Conservation (phyloP, 2,113 vertebrate genomes). For the Macrotus californicus region DNA sequence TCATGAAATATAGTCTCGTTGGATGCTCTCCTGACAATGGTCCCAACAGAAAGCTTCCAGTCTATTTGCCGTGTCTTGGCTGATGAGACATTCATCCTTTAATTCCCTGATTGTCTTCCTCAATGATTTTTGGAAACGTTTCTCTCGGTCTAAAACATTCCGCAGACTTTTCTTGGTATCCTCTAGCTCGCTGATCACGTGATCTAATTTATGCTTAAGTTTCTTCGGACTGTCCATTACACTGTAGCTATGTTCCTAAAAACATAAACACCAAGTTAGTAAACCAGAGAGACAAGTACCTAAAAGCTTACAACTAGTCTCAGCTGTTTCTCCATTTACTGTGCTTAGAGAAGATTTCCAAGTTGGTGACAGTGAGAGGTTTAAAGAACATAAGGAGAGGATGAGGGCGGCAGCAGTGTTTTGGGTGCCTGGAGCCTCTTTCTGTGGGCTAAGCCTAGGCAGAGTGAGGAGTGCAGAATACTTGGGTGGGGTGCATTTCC, state of each 20-base stretch:
- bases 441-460: not conserved
- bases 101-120: slow-evolving; percentile 65
- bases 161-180: slow-evolving; percentile 64
- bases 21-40: slow-evolving; percentile 26
- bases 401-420: not conserved
- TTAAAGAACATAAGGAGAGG: not conserved
- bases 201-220: slow-evolving; percentile 70
- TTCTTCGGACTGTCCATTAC: slow-evolving; percentile 74
- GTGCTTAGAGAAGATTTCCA: not conserved
- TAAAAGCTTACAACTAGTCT: not conserved
- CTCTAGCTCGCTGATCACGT: slow-evolving; percentile 70
- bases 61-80: slow-evolving; percentile 67
- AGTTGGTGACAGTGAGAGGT: not conserved
- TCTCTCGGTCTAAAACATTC: slow-evolving; percentile 66
- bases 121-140: slow-evolving; percentile 61
- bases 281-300: not conserved
- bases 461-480: not conserved
- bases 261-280: slow-evolving; percentile 53
- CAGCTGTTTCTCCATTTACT: not conserved
- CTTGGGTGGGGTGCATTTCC: not conserved
- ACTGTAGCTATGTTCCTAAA: slow-evolving; percentile 75
- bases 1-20: slow-evolving; percentile 13
- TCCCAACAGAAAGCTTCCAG: slow-evolving; percentile 63
- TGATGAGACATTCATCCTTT: slow-evolving; percentile 68
- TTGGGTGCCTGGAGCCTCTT: not conserved